Base-by-base conservation (phyloP, 30 jellyfish, hydroid and myxozoan genomes). In the Catostylus mosaicus region DNA sequence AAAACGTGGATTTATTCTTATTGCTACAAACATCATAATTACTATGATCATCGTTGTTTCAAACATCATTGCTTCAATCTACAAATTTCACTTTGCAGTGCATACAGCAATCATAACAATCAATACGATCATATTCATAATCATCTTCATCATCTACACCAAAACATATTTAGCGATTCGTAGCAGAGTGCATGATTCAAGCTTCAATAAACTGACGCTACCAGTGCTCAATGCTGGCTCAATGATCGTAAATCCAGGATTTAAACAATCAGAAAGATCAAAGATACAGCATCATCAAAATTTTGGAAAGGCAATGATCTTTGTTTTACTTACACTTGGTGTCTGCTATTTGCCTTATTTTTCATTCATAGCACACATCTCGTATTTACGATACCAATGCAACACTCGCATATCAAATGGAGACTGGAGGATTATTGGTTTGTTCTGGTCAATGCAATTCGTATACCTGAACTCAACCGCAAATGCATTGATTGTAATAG, bases 271-370 rank as follows among this genome's bases (percentile, higher is more conserved):
- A 0, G 20, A 54, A 30, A 68, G 67, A 67, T 37, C 24, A 74
- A 74, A 73, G 67, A 29, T 65, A 22, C 89, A 79, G 29, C 67
- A 81, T 24, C 91, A 81, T 73, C 80, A 65, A 24, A 68, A 48
- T 45, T 66, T 81, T 68, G 91, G 84, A n/a, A 81, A 81, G 72
- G 85, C 84, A 78, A 81, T 81, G 91, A 67, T 81, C 5, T 68
- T 81, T 46, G 91, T 81, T 4, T 32, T 81, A 38, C 67, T 81
- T 22, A 47, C 91, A 0, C 84, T 81, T 20, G 84, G 38, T 1
- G 47, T 81, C 10, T 81, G 91, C 84, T 81, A 81, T 52, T 22
- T 68, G 78, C 91, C 91, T 26, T 81, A 81, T 30, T 67, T 83
- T 38, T 16, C 85, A 45, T 31, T 71, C 50, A 85, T 83, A 22